Conservation (phyloP, 2,113 vertebrate genomes). For the Muscicapa adusta region DNA sequence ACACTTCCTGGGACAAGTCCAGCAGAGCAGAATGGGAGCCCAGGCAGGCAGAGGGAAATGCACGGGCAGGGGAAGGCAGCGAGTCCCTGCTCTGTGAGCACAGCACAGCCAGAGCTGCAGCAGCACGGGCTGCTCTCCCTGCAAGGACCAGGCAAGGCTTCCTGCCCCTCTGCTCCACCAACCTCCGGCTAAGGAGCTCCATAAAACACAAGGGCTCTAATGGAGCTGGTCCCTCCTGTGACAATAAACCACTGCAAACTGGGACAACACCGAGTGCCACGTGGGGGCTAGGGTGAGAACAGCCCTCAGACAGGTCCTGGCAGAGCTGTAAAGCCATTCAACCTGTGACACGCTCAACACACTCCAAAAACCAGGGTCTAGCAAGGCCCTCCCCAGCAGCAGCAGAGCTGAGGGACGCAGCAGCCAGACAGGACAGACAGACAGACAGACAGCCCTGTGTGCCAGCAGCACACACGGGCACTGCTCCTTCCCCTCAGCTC, state of each 20-base stretch:
- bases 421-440: fast-evolving
- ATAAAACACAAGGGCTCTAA: not conserved
- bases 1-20: not conserved
- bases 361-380: not conserved
- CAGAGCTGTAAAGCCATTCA: not conserved
- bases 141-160: not conserved
- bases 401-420: not conserved
- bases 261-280: fast-evolving
- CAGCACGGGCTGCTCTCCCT: not conserved
- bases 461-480: not conserved
- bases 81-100: fast-evolving
- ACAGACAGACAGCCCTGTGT: fast-evolving
- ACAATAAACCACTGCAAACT: not conserved
- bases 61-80: not conserved
- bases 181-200: not conserved
- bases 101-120: not conserved
- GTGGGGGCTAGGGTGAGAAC: not conserved
- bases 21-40: fast-evolving
- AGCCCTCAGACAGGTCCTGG: not conserved
- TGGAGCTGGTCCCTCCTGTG: fast-evolving
- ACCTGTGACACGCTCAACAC: not conserved
- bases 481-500: not conserved
- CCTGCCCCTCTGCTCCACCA: not conserved
- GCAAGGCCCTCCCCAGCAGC: not conserved
- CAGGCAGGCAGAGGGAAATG: not conserved